These are phyloP conservation scores for Ceramica pisi DNA, from an alignment of 2,888 invertebrate genomes.

Conservation along the genomic window DNA sequence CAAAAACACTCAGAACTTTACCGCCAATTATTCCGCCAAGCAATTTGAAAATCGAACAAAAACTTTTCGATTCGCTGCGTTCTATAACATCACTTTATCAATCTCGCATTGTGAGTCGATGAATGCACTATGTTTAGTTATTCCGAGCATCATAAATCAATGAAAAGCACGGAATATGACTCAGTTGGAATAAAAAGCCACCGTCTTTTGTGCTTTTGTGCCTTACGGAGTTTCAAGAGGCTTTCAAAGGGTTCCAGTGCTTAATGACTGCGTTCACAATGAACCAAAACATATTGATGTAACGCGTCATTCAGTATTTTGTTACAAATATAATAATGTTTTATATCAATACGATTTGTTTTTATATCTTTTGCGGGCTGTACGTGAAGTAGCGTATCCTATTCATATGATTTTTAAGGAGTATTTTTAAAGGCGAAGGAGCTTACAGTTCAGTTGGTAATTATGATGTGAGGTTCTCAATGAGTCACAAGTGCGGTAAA, in stretches of 20 bases:
- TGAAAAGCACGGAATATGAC: slow-evolving; percentile 66
- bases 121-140: slow-evolving; percentile 60
- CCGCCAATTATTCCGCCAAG: slow-evolving; percentile 26
- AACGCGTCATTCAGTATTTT: slow-evolving; percentile 66
- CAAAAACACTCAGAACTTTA: slow-evolving; percentile 7
- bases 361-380: slow-evolving; percentile 60
- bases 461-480: slow-evolving; percentile 36
- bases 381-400: slow-evolving; percentile 61
- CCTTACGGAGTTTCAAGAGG: slow-evolving; percentile 62
- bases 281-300: slow-evolving; percentile 66
- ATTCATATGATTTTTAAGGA: slow-evolving; percentile 53
- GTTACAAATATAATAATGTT: slow-evolving; percentile 69
- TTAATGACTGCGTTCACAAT: slow-evolving; percentile 79
- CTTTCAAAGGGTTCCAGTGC: slow-evolving; percentile 80
- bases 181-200: slow-evolving; percentile 75
- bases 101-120: slow-evolving; percentile 57
- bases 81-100: slow-evolving; percentile 55
- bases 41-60: slow-evolving; percentile 46
- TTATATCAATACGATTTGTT: slow-evolving; percentile 63
- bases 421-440: slow-evolving; percentile 32
- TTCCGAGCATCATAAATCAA: slow-evolving; percentile 65
- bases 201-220: slow-evolving; percentile 74
- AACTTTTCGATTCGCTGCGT: slow-evolving; percentile 43
- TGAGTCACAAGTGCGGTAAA: slow-evolving; percentile 38
- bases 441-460: slow-evolving; percentile 42